phyloP scores from a whole-genome alignment of 2,888 invertebrate species.

The Drosophila mettleri region DNA sequence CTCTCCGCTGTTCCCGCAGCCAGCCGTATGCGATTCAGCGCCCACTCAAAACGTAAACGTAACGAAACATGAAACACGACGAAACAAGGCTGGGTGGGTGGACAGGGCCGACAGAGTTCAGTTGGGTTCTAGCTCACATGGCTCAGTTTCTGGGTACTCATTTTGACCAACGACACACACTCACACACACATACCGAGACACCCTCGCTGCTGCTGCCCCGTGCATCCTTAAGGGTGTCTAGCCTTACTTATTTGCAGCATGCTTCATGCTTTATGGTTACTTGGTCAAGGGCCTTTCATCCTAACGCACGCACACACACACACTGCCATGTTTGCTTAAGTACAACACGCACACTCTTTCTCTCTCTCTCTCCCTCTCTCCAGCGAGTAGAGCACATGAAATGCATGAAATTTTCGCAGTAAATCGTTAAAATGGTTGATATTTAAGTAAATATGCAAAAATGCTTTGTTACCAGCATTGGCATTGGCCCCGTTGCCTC shows the following conservation, averaged over 20 bases:
- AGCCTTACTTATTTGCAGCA: constrained; percentile 78
- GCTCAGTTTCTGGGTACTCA: constrained; percentile 35
- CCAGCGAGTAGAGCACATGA: constrained; percentile 44
- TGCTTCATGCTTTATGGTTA: constrained; percentile 81
- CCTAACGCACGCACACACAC: constrained; percentile 44
- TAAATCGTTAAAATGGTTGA: constrained; percentile 76
- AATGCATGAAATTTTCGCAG: constrained; percentile 73
- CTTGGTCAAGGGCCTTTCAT: constrained; percentile 80
- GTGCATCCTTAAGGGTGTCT: constrained; percentile 66
- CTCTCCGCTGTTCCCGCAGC: neutral
- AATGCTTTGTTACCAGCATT: constrained; percentile 61
- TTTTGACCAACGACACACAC: constrained; percentile 40
- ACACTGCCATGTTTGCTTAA: constrained; percentile 51
- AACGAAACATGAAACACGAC: constrained; percentile 75
- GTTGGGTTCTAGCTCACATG: constrained; percentile 35
- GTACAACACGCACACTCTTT: constrained; percentile 28
- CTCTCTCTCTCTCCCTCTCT: constrained; percentile 6
- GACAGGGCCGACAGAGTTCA: constrained; percentile 2
- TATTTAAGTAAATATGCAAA: constrained; percentile 78
- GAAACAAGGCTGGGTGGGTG: constrained; percentile 36
- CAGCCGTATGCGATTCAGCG: constrained; percentile 27
- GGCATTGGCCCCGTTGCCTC: constrained; percentile 34
- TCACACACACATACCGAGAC: neutral
- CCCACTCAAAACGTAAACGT: constrained; percentile 72
- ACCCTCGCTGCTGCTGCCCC: constrained; percentile 3